Evolutionary conservation across 2,797 vertebrate species (phyloP), one percentile per base, ranked within the genome.

Genomic region (Enteromius radiatus): DNA sequence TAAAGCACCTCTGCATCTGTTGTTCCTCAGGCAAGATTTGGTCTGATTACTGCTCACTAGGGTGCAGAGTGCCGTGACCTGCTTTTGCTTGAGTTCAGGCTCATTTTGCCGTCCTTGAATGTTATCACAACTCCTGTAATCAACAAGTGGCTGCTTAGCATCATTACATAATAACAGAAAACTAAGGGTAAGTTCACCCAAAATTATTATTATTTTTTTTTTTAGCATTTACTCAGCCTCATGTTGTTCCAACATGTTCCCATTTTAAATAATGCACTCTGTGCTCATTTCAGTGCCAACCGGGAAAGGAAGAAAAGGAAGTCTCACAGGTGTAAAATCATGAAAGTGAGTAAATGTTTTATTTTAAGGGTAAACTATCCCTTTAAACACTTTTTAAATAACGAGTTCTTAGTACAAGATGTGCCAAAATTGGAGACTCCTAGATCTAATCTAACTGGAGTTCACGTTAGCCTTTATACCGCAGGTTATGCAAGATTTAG

Each of bases 21-120:
- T 71, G 59, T 78, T 75, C 21, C 26, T 56, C 63, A 78, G 85
- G 64, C 80, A 59, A 68, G 43, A 81, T 71, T 45, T 81, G 41
- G 71, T 38, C 65, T 31, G 70, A 82, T 84, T 84, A 85, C 83
- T 73, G 49, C 74, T 84, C 75, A 76, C 77, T 88, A 56, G 47
- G 68, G 45, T 81, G 68, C 79, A 73, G 69, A 76, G 47, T 83
- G 73, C 78, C 47, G 52, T 82, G 76, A 84, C 80, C 80, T 85
- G 41, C 28, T 86, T 86, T 84, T 49, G 63, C 52, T 81, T 67
- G 82, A 82, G 84, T 84, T 86, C 75, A 81, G 31, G 5, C 63
- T 81, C 61, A 82, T 86, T 85, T 83, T 28, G 45, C 36, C 65
- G 11, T 76, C 21, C 47, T 52, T 76, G 61, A 80, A 80, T 80